Evolutionary conservation across 1,140 invertebrate genomes (phyloP), one percentile per base, ranked within the genome.

Genomic region (Zaprionus capensis): DNA sequence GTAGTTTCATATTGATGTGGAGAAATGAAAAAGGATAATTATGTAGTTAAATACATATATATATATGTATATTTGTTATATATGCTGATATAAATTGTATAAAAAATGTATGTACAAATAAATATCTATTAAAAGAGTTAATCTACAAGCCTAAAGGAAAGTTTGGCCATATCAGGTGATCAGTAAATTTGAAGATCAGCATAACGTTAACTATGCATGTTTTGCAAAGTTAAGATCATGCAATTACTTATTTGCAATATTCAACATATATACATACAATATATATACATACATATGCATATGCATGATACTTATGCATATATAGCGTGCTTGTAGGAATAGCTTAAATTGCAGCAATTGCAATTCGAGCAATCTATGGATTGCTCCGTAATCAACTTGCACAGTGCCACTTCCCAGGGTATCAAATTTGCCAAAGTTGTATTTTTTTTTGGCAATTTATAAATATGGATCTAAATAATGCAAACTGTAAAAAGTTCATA

Each of bases 391-490:
- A 46, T 46, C 41, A 17, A 9, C 2, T 46, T 46, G 2, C 6
- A 9, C 14, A n/a, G n/a, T 9, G n/a, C n/a, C n/a, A n/a, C 5
- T 17, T 46, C 41, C 41, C n/a, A 17, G n/a, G 41, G n/a, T 3
- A 46, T 46, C n/a, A 7, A 46, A 46, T 46, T 46, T 46, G 41
- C 41, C 41, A 17, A 46, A 17, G n/a, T 46, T 46, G n/a, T n/a
- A 46, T 17, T 46, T 46, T 46, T 9, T n/a, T n/a, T 41, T 22
- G 22, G 38, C 14, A 15, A 41, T 41, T 17, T 55, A 12, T 5
- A 55, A 20, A 41, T 28, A 20, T 20, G 22, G 20, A 46, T 46
- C 41, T 34, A 11, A 17, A 17, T 46, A 17, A 17, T 46, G 41
- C n/a, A n/a, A 46, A 17, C 41, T 17, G n/a, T 9, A 12, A 2